Conservation (phyloP, 2,888 invertebrate genomes). For the Bugulina stolonifera region DNA sequence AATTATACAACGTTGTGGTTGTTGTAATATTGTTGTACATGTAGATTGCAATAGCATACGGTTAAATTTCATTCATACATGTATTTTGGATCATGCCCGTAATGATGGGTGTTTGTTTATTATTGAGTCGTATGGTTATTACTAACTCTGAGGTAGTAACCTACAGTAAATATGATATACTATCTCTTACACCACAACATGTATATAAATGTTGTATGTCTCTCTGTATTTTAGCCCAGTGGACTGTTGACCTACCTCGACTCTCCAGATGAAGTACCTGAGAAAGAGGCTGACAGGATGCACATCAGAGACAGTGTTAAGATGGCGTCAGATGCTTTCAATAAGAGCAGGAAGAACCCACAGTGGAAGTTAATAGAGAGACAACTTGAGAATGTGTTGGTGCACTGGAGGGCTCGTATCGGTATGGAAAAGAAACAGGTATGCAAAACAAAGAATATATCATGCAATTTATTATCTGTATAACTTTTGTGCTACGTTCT, state of each 20-base stretch:
- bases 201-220: no score
- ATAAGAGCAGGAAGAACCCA: slow-evolving; percentile 41
- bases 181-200: no score
- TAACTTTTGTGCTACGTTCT: no score
- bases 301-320: slow-evolving; percentile 80
- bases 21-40: no score
- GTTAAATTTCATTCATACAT: no score
- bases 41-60: no score
- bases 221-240: slow-evolving; percentile 71
- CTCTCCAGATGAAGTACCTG: slow-evolving; percentile 74
- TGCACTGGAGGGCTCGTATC: slow-evolving; percentile 56
- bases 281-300: slow-evolving; percentile 57
- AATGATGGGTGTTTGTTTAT: no score
- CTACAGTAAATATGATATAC: no score
- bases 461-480: background rate
- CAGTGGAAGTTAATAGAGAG: slow-evolving; percentile 53
- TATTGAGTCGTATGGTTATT: no score
- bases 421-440: slow-evolving; percentile 48
- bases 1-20: no score
- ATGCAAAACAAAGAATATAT: background rate
- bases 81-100: no score
- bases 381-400: slow-evolving; percentile 54
- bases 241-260: slow-evolving; percentile 85
- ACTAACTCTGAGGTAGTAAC: no score
- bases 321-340: slow-evolving; percentile 62